These are phyloP conservation scores for Orius laevigatus DNA, from an alignment of 1,140 invertebrate species.

Conservation along the genomic window DNA sequence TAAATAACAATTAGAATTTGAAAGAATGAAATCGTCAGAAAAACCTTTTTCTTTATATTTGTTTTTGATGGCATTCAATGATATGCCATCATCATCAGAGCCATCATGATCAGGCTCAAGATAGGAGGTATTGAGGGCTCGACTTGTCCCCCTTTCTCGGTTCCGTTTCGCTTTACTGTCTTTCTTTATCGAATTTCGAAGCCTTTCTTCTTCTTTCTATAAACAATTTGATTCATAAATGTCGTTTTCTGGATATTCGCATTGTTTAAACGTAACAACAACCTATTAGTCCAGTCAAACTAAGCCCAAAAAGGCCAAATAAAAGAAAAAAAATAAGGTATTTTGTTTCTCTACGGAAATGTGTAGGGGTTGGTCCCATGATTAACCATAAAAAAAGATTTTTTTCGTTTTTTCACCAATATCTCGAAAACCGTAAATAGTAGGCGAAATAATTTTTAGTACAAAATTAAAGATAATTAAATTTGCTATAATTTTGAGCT, in stretches of 20 bases:
- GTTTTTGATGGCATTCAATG: constrained; percentile 85
- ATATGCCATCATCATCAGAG: constrained; percentile 81
- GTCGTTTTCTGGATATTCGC: no score
- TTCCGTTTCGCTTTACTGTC: constrained; percentile 44
- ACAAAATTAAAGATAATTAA: no score
- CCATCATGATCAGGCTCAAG: constrained; percentile 58
- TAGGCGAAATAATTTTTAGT: no score
- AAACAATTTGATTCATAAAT: no score
- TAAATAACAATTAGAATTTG: constrained; percentile 5
- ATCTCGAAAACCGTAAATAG: no score
- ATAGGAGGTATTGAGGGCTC: constrained; percentile 39
- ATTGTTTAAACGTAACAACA: background rate
- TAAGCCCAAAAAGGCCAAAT: no score
- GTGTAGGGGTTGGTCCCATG: no score
- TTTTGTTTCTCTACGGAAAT: no score
- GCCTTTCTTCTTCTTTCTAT: constrained; percentile 86
- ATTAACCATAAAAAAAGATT: no score
- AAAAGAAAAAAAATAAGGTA: no score
- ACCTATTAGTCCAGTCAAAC: background rate
- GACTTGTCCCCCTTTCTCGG: constrained; percentile 39
- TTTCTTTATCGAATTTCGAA: constrained; percentile 70
- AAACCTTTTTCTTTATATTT: constrained; percentile 56
- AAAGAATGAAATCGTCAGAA: background rate
- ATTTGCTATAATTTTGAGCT: no score
- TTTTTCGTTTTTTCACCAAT: no score